These are phyloP conservation scores for Hypothenemus hampei DNA, from an alignment of 1,140 invertebrate genomes.

Conservation along the genomic window DNA sequence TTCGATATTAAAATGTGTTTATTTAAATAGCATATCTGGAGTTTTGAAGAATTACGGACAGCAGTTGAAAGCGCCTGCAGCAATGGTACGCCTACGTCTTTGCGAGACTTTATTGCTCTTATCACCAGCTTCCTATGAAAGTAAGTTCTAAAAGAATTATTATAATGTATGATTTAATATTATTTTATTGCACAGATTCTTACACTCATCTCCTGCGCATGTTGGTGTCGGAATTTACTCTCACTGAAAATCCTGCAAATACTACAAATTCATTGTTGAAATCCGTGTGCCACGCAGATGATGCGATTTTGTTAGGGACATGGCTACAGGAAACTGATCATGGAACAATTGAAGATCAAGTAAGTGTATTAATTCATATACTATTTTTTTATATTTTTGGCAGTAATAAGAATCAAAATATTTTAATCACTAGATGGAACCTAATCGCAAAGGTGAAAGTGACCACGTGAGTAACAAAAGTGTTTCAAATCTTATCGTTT, in stretches of 20 bases:
- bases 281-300: slow-evolving; percentile 84
- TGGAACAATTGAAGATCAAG: slow-evolving; percentile 95
- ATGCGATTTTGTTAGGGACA: slow-evolving; percentile 80
- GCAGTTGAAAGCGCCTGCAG: slow-evolving; percentile 87
- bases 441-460: slow-evolving; percentile 64
- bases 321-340: slow-evolving; percentile 95
- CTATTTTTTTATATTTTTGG: background rate
- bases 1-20: slow-evolving; percentile 1
- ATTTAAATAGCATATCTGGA: slow-evolving; percentile 62
- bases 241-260: slow-evolving; percentile 91
- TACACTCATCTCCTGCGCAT: slow-evolving; percentile 84
- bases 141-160: slow-evolving; percentile 46
- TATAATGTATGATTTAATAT: background rate
- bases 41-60: slow-evolving; percentile 91
- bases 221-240: slow-evolving; percentile 95
- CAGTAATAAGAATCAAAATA: slow-evolving; percentile 28
- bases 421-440: slow-evolving; percentile 70
- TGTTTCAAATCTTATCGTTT: background rate
- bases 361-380: slow-evolving; percentile 43
- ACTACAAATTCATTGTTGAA: slow-evolving; percentile 87
- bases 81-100: slow-evolving; percentile 84
- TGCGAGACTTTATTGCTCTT: slow-evolving; percentile 86
- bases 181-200: slow-evolving; percentile 52
- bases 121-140: slow-evolving; percentile 78
- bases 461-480: slow-evolving; percentile 62